phyloP scores from a whole-genome alignment of 1,140 invertebrate species.

The Drosophila yakuba region DNA sequence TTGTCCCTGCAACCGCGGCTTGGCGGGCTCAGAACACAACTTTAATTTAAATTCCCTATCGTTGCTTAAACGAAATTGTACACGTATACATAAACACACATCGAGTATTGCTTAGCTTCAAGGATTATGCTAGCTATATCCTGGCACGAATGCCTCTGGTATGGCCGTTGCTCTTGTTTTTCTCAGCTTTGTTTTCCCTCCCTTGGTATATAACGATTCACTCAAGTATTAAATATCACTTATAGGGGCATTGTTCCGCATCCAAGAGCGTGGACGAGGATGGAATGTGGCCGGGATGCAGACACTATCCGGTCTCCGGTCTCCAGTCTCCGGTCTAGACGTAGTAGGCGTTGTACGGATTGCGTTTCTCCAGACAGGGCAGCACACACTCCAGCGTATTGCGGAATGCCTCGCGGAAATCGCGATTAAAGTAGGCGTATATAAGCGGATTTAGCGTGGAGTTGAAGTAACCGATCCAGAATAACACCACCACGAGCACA shows the following conservation, averaged over 20 bases:
- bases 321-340: slow-evolving; percentile 67
- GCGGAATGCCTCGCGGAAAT: slow-evolving; percentile 98
- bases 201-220: slow-evolving; percentile 45
- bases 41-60: slow-evolving; percentile 60
- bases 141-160: slow-evolving; percentile 19
- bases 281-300: background rate
- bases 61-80: slow-evolving; percentile 56
- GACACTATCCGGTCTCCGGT: slow-evolving; percentile 43
- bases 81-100: slow-evolving; percentile 67
- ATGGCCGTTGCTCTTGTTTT: slow-evolving; percentile 11
- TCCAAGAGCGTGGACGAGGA: slow-evolving; percentile 10
- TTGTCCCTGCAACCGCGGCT: slow-evolving; percentile 9
- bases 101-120: slow-evolving; percentile 75
- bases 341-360: slow-evolving; percentile 86
- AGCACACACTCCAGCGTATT: slow-evolving; percentile 94
- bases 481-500: slow-evolving; percentile 91
- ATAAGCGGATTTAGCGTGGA: slow-evolving; percentile 98
- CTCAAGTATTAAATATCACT: slow-evolving; percentile 69
- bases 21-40: slow-evolving; percentile 37
- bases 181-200: slow-evolving; percentile 7
- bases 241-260: slow-evolving; percentile 44
- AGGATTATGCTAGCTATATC: slow-evolving; percentile 54
- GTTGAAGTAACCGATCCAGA: slow-evolving; percentile 96
- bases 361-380: slow-evolving; percentile 87
- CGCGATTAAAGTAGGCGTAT: slow-evolving; percentile 99